Evolutionary conservation across 2,888 invertebrate genomes (phyloP).

Genomic region (Tinea trinotella): DNA sequence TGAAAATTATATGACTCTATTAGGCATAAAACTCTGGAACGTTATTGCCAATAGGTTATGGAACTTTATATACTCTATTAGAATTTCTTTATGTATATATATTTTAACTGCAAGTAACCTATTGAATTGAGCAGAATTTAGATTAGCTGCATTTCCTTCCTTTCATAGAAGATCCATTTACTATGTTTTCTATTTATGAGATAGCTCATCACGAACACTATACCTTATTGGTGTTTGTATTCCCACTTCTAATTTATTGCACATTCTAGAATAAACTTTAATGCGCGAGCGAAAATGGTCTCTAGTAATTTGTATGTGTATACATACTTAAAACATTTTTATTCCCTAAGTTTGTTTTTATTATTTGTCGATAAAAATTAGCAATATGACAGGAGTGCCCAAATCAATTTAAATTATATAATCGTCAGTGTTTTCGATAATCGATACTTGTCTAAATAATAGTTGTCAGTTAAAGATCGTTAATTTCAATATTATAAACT

Average conservation of each 20-base stretch:
- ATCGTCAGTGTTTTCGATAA: too few relatives aligned
- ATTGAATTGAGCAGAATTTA: not conserved
- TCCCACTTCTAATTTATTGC: not conserved
- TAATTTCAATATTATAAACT: not conserved
- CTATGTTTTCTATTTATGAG: not conserved
- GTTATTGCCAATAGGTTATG: not conserved
- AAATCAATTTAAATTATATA: too few relatives aligned
- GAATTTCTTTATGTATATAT: not conserved
- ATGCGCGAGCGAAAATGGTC: too few relatives aligned
- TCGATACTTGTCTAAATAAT: too few relatives aligned
- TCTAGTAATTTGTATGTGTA: too few relatives aligned
- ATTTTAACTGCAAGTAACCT: not conserved
- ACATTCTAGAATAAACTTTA: too few relatives aligned
- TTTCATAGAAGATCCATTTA: not conserved
- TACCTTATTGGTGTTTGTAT: not conserved
- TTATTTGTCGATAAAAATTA: too few relatives aligned
- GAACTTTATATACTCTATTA: too few relatives aligned
- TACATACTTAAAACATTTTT: too few relatives aligned
- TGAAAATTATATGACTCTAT: not conserved
- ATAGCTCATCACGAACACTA: not conserved
- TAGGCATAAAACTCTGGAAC: not conserved
- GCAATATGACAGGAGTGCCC: too few relatives aligned
- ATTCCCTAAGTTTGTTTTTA: too few relatives aligned
- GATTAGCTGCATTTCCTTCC: not conserved
- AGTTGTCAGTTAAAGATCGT: too few relatives aligned